Conservation (phyloP, 2,888 invertebrate genomes). For the Oxyteleia sp. region DNA sequence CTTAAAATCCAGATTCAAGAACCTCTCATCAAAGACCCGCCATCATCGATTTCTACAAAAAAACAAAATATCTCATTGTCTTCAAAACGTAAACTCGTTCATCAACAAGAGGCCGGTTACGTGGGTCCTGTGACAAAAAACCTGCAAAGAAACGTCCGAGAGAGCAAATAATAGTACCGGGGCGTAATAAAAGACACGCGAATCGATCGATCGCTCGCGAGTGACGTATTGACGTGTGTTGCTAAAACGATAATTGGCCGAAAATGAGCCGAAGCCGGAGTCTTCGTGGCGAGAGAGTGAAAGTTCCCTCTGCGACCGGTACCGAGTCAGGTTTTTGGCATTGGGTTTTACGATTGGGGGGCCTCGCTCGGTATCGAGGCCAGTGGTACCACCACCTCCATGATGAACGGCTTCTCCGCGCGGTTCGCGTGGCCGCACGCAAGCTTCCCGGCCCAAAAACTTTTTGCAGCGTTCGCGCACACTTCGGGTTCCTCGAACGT, state of each 20-base stretch:
- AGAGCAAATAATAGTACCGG: neutral
- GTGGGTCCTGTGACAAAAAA: too few species aligned
- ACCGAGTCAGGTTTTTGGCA: slow-evolving; percentile 84
- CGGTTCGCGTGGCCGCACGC: slow-evolving; percentile 80
- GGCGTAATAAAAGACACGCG: slow-evolving; percentile 21
- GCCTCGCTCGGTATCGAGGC: slow-evolving; percentile 86
- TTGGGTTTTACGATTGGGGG: slow-evolving; percentile 84
- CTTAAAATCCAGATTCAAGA: too few species aligned
- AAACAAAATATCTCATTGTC: too few species aligned
- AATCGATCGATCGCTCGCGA: slow-evolving; percentile 7
- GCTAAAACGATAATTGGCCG: slow-evolving; percentile 60
- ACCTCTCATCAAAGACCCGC: too few species aligned
- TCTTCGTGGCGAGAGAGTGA: slow-evolving; percentile 77
- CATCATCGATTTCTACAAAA: too few species aligned
- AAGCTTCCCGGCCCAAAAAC: slow-evolving; percentile 81
- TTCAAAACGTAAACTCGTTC: too few species aligned
- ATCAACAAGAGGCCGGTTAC: too few species aligned
- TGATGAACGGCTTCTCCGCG: slow-evolving; percentile 78
- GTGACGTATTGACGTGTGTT: slow-evolving; percentile 35
- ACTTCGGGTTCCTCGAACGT: slow-evolving; percentile 77
- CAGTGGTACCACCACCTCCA: slow-evolving; percentile 86
- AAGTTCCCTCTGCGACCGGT: slow-evolving; percentile 78
- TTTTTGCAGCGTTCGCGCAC: slow-evolving; percentile 78
- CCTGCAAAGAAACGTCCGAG: slow-evolving; percentile 6
- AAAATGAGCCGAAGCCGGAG: slow-evolving; percentile 51